A percentile compares a stretch with the other conserved stretches of the same genome.
Evolutionary conservation across 2,888 invertebrate species (phyloP).

Genomic region (Tetragnatha montana): DNA sequence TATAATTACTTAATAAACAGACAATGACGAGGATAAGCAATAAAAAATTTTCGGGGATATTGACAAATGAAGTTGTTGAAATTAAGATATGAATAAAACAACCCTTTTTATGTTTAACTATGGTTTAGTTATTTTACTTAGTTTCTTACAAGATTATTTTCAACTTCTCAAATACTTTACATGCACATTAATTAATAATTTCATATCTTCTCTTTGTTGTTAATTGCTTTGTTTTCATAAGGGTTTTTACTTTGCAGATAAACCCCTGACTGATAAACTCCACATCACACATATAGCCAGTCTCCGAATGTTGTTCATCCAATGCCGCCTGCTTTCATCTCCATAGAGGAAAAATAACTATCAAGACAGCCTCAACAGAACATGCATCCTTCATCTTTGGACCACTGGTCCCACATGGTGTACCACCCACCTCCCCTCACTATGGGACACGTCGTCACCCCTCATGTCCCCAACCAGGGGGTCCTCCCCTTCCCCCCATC

Average conservation of each 20-base stretch:
- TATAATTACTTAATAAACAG: too few species aligned
- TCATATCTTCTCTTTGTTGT: neutral
- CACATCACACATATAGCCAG: neutral
- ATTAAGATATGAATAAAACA: too few species aligned
- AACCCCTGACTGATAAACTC: too few species aligned
- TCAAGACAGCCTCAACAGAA: neutral
- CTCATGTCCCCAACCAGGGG: slow-evolving; percentile 26
- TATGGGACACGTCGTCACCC: slow-evolving; percentile 25
- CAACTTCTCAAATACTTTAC: too few species aligned
- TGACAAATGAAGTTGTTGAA: too few species aligned
- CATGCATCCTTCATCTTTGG: slow-evolving; percentile 60
- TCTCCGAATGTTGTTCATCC: neutral
- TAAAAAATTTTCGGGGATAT: too few species aligned
- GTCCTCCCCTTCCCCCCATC: slow-evolving; percentile 25
- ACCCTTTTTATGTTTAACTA: too few species aligned
- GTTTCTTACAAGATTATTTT: too few species aligned
- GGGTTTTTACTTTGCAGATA: neutral
- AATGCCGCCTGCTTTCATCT: neutral
- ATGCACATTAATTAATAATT: too few species aligned
- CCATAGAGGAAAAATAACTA: neutral
- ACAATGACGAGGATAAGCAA: too few species aligned
- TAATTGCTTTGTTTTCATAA: neutral
- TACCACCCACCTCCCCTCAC: slow-evolving; percentile 50
- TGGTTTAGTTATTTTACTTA: too few species aligned
- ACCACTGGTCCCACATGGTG: slow-evolving; percentile 61